phyloP scores from a whole-genome alignment of 2,113 vertebrate species.

The Peromyscus maniculatus region DNA sequence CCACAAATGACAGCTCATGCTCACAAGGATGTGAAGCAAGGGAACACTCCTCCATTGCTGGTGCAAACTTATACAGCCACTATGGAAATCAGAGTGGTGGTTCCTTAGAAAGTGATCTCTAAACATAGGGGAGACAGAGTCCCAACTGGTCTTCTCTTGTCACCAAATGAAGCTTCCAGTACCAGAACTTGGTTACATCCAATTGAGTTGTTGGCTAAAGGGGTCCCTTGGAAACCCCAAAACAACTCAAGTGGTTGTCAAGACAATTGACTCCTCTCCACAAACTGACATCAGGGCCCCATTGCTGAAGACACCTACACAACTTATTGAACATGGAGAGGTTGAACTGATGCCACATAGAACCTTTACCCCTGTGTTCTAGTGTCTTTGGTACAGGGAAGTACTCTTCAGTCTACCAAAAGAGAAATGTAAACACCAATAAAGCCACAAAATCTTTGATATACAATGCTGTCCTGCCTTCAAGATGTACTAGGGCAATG shows the following conservation, averaged over 20 bases:
- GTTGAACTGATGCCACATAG: not conserved
- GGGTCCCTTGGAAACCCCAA: not conserved
- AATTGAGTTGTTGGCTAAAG: not conserved
- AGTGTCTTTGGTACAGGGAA: not conserved
- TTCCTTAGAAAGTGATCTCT: not conserved
- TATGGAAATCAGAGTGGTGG: not conserved
- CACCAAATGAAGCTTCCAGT: not conserved
- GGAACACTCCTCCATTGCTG: not conserved
- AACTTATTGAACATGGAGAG: not conserved
- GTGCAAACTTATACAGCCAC: not conserved
- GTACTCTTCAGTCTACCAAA: not conserved
- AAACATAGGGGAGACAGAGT: not conserved
- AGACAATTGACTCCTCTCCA: not conserved
- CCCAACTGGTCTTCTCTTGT: not conserved
- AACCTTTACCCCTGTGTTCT: not conserved
- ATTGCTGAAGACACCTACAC: not conserved
- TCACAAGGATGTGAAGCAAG: not conserved
- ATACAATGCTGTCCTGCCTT: not conserved
- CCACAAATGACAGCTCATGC: not conserved
- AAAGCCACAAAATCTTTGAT: not conserved
- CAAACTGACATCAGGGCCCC: not conserved
- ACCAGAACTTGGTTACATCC: not conserved
- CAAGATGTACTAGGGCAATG: not conserved
- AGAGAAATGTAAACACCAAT: not conserved
- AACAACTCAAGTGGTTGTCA: not conserved